phyloP scores from a whole-genome alignment of 2,797 vertebrate genomes.

The Sebastes matsubarae region DNA sequence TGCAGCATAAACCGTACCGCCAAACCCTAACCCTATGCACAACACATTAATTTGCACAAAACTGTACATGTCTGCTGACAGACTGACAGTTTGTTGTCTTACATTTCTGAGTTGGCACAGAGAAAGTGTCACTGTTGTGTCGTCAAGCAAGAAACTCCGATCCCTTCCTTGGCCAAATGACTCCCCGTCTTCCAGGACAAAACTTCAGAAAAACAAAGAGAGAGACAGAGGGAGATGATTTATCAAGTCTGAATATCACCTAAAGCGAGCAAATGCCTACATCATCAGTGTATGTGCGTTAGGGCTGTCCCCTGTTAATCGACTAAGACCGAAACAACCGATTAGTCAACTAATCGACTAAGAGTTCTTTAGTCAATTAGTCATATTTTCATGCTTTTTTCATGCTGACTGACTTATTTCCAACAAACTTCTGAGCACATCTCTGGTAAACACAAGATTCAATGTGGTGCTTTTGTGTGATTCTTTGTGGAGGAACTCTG shows the following conservation, averaged over 20 bases:
- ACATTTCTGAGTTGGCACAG: constrained; percentile 96
- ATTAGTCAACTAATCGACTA: no score
- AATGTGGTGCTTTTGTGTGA: no score
- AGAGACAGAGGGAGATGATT: not conserved
- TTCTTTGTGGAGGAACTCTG: no score
- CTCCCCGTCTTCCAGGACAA: constrained; percentile 95
- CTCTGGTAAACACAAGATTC: no score
- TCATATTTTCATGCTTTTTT: no score
- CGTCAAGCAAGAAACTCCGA: constrained; percentile 94
- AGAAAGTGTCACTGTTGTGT: constrained; percentile 94
- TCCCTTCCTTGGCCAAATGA: constrained; percentile 94
- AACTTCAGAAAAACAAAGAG: constrained; percentile 76
- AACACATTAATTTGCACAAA: not conserved
- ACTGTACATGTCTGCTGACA: not conserved
- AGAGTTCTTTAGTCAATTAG: no score
- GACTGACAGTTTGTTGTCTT: constrained; percentile 49
- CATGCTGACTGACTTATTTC: no score
- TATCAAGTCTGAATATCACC: not conserved
- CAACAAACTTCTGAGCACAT: no score
- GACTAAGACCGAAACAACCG: no score
- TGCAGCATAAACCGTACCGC: not conserved
- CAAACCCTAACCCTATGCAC: not conserved
- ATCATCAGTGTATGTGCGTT: not conserved
- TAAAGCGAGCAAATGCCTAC: not conserved
- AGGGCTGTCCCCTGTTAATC: no score